phyloP scores from a whole-genome alignment of 2,888 invertebrate genomes.

The Drosophila nr. perissopoda region DNA sequence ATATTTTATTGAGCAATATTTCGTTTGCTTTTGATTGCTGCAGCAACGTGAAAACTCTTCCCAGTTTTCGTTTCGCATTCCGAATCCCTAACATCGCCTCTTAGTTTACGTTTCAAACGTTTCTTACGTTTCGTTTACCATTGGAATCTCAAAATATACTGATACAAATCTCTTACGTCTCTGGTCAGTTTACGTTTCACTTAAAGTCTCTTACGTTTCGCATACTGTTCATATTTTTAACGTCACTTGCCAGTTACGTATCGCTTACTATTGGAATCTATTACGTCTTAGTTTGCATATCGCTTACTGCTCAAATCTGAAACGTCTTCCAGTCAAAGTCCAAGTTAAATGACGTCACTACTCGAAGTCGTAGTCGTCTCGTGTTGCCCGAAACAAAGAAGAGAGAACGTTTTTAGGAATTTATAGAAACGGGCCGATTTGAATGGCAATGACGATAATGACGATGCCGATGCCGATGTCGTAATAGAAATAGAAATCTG shows the following conservation, averaged over 20 bases:
- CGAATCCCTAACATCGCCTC: background rate
- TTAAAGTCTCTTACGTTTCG: background rate
- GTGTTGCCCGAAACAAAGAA: background rate
- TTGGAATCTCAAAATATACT: background rate
- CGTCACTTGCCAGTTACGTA: background rate
- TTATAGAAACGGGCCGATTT: slow-evolving; percentile 52
- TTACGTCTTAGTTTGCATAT: slow-evolving; percentile 25
- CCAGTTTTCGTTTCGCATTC: background rate
- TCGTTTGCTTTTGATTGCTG: background rate
- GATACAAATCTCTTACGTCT: background rate
- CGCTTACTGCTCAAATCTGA: slow-evolving; percentile 11
- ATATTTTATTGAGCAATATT: background rate
- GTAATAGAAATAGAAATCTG: slow-evolving; percentile 54
- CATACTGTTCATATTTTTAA: background rate
- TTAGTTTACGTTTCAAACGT: background rate
- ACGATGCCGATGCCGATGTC: slow-evolving; percentile 58
- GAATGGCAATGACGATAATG: slow-evolving; percentile 21
- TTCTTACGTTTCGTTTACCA: background rate
- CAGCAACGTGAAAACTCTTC: background rate
- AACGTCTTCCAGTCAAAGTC: slow-evolving; percentile 46
- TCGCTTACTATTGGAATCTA: background rate
- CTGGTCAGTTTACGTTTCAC: background rate
- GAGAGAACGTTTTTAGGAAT: slow-evolving; percentile 45
- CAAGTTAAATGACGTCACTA: slow-evolving; percentile 64
- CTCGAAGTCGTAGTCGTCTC: slow-evolving; percentile 10